phyloP scores from a whole-genome alignment of 2,797 vertebrate species.

The Atherinosoma microstoma region DNA sequence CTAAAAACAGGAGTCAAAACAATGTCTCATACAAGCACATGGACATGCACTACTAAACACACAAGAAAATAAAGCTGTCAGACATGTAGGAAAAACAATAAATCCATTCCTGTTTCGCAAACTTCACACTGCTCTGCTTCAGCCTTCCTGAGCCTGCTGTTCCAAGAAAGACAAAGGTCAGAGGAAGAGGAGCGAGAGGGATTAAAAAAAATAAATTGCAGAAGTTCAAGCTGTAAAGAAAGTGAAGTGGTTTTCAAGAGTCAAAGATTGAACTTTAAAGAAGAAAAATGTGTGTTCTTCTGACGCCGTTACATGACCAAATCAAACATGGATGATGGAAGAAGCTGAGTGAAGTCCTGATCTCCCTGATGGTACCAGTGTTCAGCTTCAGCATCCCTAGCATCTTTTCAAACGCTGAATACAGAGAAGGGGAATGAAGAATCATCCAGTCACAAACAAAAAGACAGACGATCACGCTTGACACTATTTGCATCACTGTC shows the following conservation, averaged over 20 bases:
- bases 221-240: too few relatives aligned
- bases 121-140: constrained; percentile 39
- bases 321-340: constrained; percentile 9
- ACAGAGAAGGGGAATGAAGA: constrained; percentile 42
- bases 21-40: neutral
- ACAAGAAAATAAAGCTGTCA: constrained; percentile 19
- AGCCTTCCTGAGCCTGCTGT: constrained; percentile 45
- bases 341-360: constrained; percentile 24
- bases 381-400: constrained; percentile 12
- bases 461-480: constrained; percentile 55
- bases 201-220: constrained; percentile 14
- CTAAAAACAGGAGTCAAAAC: neutral
- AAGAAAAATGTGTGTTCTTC: constrained; percentile 12
- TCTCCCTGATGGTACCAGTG: constrained; percentile 21
- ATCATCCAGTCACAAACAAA: constrained; percentile 53
- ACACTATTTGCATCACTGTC: constrained; percentile 33
- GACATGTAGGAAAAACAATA: constrained; percentile 48
- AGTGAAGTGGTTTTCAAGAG: neutral
- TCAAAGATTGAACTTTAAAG: constrained; percentile 16
- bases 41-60: constrained; percentile 1
- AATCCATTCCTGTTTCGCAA: constrained; percentile 61
- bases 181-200: constrained; percentile 36
- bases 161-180: constrained; percentile 34
- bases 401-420: constrained; percentile 34
- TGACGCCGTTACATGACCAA: neutral